A percentile compares a stretch with the other conserved stretches of the same genome.
These are phyloP conservation scores for Asarcornis scutulata DNA, from an alignment of 2,113 vertebrate species.

Conservation along the genomic window DNA sequence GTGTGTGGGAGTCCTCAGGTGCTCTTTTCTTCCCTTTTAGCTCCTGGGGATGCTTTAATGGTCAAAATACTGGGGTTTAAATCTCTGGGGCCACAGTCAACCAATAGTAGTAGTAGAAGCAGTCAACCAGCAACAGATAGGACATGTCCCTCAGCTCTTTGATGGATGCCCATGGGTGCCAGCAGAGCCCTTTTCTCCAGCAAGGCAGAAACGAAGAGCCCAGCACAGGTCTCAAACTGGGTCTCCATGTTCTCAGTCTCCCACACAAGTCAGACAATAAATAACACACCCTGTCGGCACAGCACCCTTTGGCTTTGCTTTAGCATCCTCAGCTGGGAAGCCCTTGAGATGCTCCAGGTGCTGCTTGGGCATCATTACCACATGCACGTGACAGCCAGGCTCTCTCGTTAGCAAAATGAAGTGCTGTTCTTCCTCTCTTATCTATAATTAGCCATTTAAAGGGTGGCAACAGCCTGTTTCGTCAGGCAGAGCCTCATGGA, in stretches of 20 bases:
- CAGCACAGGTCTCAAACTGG: background rate
- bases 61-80: background rate
- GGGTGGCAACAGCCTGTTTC: background rate
- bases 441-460: constrained; percentile 43
- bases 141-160: background rate
- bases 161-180: background rate
- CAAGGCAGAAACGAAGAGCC: background rate
- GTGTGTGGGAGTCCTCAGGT: background rate
- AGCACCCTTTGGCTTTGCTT: background rate
- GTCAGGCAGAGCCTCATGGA: background rate
- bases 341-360: background rate
- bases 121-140: background rate
- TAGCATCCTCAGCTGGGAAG: background rate
- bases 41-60: background rate
- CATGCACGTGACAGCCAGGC: background rate
- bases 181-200: background rate
- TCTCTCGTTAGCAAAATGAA: background rate
- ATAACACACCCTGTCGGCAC: background rate
- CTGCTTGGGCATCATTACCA: rapidly evolving
- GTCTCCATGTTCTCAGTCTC: background rate
- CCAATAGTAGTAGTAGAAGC: background rate
- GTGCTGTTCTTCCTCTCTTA: background rate
- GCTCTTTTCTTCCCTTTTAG: background rate
- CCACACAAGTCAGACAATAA: background rate
- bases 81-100: background rate